Percentiles rank a stretch among this genome's conserved stretches.
phyloP scores from a whole-genome alignment of 1,140 invertebrate species.

The Holcopasites calliopsidis region DNA sequence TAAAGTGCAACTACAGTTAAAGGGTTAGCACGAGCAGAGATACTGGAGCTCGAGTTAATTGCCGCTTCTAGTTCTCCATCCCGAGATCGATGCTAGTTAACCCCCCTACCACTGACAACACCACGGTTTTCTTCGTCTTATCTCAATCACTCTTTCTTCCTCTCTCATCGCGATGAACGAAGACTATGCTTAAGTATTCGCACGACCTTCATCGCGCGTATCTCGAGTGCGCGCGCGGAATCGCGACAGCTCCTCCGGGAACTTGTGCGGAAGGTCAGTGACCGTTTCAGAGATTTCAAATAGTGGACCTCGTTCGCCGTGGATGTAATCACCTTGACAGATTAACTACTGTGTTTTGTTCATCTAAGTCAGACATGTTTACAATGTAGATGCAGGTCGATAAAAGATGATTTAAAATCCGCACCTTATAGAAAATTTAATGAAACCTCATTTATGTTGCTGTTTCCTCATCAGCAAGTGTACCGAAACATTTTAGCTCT shows the following conservation, averaged over 20 bases:
- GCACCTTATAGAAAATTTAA: too few species aligned
- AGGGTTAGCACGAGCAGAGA: conserved; percentile 53
- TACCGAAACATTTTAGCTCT: too few species aligned
- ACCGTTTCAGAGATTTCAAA: conserved; percentile 34
- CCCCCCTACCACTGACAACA: conserved; percentile 12
- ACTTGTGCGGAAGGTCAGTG: conserved; percentile 32
- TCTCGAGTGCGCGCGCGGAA: conserved; percentile 13
- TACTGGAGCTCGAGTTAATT: conserved; percentile 62
- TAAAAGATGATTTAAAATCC: background rate
- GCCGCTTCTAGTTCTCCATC: conserved; percentile 59
- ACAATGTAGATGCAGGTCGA: too few species aligned
- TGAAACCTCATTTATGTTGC: too few species aligned
- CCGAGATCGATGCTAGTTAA: conserved; percentile 58
- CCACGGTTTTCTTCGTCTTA: conserved; percentile 7
- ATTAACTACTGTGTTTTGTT: conserved; percentile 5
- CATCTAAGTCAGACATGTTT: too few species aligned
- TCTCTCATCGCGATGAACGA: conserved; percentile 3
- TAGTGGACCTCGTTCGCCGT: background rate
- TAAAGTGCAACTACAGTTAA: conserved; percentile 31
- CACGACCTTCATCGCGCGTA: conserved; percentile 35
- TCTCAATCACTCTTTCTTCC: conserved; percentile 18
- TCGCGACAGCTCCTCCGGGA: conserved; percentile 9
- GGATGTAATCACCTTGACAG: background rate
- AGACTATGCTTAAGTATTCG: conserved; percentile 51
- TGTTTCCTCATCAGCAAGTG: too few species aligned